Evolutionary conservation across 2,888 invertebrate genomes (phyloP), one percentile per base, ranked within the genome.

Genomic region (Ormyrus nitidulus): DNA sequence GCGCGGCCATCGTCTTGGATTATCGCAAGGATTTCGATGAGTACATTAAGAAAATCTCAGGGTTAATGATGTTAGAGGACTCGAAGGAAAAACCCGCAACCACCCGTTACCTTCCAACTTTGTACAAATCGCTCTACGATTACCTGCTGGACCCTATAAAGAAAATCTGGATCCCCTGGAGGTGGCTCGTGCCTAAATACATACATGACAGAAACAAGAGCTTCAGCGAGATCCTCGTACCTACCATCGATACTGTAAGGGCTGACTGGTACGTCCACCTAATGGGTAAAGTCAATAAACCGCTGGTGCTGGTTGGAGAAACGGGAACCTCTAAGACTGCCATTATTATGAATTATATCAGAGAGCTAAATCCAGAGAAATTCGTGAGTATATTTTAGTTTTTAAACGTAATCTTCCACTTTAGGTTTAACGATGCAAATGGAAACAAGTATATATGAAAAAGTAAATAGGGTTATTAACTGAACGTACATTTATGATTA

Each of bases 281-380:
- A 34, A 95, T 96, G 95, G 95, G 94, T 86, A 92, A 94, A 86
- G 93, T 94, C 51, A 94, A 94, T 88, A 92, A 95, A 65, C 97
- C 98, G 0, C 94, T 97, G 0, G 92, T 98, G 5, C 91, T 98
- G 4, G 95, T 98, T 0, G 98, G 98, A 0, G 97, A 98, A 86
- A 96, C 97, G 0, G 98, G 98, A 7, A 97, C 97, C 1, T 97
- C 97, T 0, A 98, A 98, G 92, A 97, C 97, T 0, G 97, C 98
- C 0, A 96, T 97, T 68, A 95, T 97, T 77, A 94, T 94, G 73
- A 95, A 96, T 87, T 97, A 96, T 90, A 91, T 98, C 68, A 92
- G 95, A 64, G 93, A 94, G 79, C 88, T 98, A 49, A 94, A 95
- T 83, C 87, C 92, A 0, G 94, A 94, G 51, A 91, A 92, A 90